Evolutionary conservation across 2,797 vertebrate species (phyloP), one percentile per base, ranked within the genome.

Genomic region (Sebastes baramenuke): DNA sequence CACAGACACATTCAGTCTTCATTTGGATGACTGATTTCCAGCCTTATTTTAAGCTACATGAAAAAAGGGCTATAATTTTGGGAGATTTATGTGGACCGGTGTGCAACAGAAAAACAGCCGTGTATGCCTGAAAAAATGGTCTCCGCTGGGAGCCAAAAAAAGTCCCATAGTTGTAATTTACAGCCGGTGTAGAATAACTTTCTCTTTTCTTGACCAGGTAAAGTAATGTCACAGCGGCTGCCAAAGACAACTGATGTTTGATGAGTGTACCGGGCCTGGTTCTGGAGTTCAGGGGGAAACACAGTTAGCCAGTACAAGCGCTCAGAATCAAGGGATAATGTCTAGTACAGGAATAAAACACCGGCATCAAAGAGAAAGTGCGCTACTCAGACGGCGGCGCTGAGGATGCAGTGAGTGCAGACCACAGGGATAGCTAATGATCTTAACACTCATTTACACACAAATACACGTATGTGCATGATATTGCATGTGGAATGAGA

Each of bases 151-250:
- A 94, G 75, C 55, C 67, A 70, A 79, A 87, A 94, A 90, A 85
- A 93, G 88, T 93, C 92, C 90, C 87, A 77, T 79, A 82, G 90
- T 92, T 94, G 82, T 94, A 93, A 93, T 96, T 95, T 95, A 96
- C 92, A 92, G 86, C 88, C 75, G 82, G 92, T 90, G 90, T 94
- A 94, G 94, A 95, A 96, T 95, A 95, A 94, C 92, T 66, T 93
- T 92, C 75, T 95, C 87, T 94, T 85, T 91, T 87, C 68, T 88
- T 29, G 81, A 93, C 83, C 93, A 93, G 94, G 85, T 94, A 91
- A 91, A 93, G 89, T 84, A 84, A 89, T 82, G 89, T 93, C 82
- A 67, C 76, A 60, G 79, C 82, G 8, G 84, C 73, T 92, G 95
- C 94, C 95, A 96, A 95, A 94, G 86, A 94, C 92, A 95, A 95